Evolutionary conservation across 2,888 invertebrate genomes (phyloP).

Genomic region (Drosophila suboccidentalis): DNA sequence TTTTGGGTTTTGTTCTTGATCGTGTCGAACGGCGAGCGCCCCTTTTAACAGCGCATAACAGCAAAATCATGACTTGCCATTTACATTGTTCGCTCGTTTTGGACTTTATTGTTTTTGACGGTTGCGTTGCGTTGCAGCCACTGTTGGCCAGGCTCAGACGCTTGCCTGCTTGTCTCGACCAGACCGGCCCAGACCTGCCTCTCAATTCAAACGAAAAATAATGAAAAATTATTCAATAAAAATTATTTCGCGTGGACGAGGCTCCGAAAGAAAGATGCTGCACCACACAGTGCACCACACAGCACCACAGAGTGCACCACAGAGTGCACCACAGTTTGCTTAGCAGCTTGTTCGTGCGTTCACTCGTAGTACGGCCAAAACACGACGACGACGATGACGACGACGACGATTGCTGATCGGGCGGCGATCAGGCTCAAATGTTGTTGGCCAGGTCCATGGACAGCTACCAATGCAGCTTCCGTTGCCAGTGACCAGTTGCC

Average conservation of each 20-base stretch:
- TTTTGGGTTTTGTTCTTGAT: constrained; percentile 73
- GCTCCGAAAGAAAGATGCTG: constrained; percentile 55
- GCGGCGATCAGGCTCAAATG: constrained; percentile 43
- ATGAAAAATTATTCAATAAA: constrained; percentile 85
- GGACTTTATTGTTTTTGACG: constrained; percentile 85
- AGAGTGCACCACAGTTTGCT: constrained; percentile 13
- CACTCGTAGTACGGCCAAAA: constrained; percentile 30
- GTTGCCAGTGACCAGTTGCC: constrained; percentile 36
- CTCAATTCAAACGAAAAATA: constrained; percentile 82
- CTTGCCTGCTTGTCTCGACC: constrained; percentile 44
- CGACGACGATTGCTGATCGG: constrained; percentile 52
- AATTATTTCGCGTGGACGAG: constrained; percentile 79
- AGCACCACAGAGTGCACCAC: not conserved
- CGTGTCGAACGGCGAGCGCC: constrained; percentile 85
- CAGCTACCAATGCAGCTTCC: constrained; percentile 69
- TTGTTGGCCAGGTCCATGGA: constrained; percentile 33
- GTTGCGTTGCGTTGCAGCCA: constrained; percentile 51
- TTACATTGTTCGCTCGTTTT: constrained; percentile 85
- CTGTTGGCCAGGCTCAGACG: constrained; percentile 38
- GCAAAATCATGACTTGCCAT: constrained; percentile 85
- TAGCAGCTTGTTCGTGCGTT: constrained; percentile 64
- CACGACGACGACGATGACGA: constrained; percentile 24
- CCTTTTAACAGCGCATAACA: constrained; percentile 84
- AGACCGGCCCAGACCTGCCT: constrained; percentile 51
- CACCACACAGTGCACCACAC: constrained; percentile 6